Evolutionary conservation across 2,113 vertebrate species (phyloP).

Genomic region (Paraplagusia blochii): DNA sequence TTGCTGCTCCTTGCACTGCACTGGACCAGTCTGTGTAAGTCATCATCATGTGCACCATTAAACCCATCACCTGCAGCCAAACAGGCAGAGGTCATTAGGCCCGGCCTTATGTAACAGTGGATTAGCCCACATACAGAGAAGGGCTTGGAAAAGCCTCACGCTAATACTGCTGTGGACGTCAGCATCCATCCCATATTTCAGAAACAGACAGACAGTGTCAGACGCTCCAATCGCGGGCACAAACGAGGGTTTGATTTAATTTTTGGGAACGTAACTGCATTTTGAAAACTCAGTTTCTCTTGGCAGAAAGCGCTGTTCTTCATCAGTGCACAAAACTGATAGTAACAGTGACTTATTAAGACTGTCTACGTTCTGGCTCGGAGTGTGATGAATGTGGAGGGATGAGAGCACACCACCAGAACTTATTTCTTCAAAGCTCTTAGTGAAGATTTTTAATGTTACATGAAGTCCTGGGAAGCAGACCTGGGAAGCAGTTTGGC

Average conservation of each 20-base stretch:
- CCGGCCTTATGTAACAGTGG: slow-evolving; percentile 55
- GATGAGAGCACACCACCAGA: too few relatives aligned
- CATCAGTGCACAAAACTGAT: neutral
- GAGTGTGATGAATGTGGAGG: too few relatives aligned
- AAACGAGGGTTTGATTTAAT: neutral
- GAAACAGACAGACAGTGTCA: neutral
- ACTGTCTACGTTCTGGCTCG: too few relatives aligned
- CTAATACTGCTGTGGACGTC: slow-evolving; percentile 28
- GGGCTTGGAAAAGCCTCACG: slow-evolving; percentile 38
- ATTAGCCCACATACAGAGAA: slow-evolving; percentile 57
- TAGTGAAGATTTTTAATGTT: too few relatives aligned
- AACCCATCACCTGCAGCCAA: slow-evolving; percentile 58
- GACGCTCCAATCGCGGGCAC: neutral
- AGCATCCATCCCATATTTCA: slow-evolving; percentile 25
- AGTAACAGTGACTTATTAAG: too few relatives aligned
- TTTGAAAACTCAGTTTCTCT: too few relatives aligned
- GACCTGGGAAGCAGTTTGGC: too few relatives aligned
- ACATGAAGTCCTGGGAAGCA: too few relatives aligned
- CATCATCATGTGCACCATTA: slow-evolving; percentile 40
- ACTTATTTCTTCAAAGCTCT: too few relatives aligned
- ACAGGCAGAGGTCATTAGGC: slow-evolving; percentile 54
- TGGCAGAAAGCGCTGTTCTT: neutral
- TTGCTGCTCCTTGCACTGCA: slow-evolving; percentile 11
- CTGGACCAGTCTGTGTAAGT: slow-evolving; percentile 17
- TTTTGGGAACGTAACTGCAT: neutral